Evolutionary conservation across 2,888 invertebrate species (phyloP).

Genomic region (Fragum whitleyi): DNA sequence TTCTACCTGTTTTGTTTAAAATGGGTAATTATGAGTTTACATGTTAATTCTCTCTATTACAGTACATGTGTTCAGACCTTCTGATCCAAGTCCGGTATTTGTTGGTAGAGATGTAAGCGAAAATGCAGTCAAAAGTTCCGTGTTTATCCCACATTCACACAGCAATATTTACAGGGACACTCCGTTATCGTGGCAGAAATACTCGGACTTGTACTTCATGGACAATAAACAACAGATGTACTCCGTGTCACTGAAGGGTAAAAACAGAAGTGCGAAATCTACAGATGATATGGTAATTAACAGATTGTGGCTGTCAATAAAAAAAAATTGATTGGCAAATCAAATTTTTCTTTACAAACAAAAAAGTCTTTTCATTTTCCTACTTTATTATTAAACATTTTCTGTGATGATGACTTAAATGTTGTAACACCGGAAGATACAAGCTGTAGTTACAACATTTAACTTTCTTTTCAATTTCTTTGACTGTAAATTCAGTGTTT

Average conservation of each 20-base stretch:
- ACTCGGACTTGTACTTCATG: constrained; percentile 79
- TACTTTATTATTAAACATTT: too few species aligned
- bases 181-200: constrained; percentile 74
- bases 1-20: too few species aligned
- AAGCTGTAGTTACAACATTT: too few species aligned
- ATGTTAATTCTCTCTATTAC: constrained; percentile 27
- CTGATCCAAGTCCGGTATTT: constrained; percentile 69
- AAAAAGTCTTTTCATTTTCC: too few species aligned
- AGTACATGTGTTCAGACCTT: constrained; percentile 88
- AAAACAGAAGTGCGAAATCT: constrained; percentile 31
- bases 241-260: constrained; percentile 59
- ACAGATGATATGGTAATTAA: constrained; percentile 51
- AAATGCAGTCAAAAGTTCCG: constrained; percentile 62
- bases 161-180: constrained; percentile 56
- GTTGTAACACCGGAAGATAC: too few species aligned
- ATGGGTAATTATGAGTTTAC: too few species aligned
- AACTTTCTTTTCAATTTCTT: too few species aligned
- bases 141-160: constrained; percentile 75
- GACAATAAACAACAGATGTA: constrained; percentile 75
- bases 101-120: constrained; percentile 55
- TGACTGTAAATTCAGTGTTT: too few species aligned
- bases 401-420: too few species aligned
- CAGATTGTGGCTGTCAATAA: neutral
- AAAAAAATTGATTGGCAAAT: neutral
- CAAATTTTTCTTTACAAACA: constrained; percentile 2